Conservation (phyloP, 2,888 invertebrate species). For the Reticulitermes lucifugus region DNA sequence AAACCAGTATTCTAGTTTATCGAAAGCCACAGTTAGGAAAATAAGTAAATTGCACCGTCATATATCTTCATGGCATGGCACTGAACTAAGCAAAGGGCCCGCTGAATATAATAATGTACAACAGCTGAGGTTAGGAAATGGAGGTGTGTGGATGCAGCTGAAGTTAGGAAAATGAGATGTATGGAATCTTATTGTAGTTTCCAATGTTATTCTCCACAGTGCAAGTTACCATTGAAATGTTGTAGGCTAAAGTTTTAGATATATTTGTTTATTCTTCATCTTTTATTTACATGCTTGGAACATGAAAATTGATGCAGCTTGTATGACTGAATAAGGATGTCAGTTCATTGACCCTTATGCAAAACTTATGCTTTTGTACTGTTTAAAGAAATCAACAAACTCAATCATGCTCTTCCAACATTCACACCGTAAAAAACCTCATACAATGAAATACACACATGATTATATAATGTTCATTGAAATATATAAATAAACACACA, state of each 20-base stretch:
- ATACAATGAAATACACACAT: not conserved
- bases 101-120: no score
- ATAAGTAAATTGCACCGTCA: no score
- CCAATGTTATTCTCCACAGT: no score
- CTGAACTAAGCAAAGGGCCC: no score
- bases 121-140: no score
- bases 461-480: not conserved
- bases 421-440: not conserved
- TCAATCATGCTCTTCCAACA: not conserved
- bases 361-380: not conserved
- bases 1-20: no score
- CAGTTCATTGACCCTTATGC: not conserved
- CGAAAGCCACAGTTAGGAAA: no score
- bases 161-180: no score
- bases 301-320: not conserved
- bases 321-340: not conserved
- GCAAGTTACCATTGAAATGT: no score
- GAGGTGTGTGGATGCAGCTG: no score
- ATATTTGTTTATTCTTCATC: not conserved
- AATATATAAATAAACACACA: constrained; percentile 6
- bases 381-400: not conserved
- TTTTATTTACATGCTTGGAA: not conserved
- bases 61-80: no score
- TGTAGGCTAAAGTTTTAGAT: not conserved
- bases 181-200: no score